Base-by-base conservation (phyloP, 2,113 vertebrate genomes). In the Pomatostomus ruficeps region DNA sequence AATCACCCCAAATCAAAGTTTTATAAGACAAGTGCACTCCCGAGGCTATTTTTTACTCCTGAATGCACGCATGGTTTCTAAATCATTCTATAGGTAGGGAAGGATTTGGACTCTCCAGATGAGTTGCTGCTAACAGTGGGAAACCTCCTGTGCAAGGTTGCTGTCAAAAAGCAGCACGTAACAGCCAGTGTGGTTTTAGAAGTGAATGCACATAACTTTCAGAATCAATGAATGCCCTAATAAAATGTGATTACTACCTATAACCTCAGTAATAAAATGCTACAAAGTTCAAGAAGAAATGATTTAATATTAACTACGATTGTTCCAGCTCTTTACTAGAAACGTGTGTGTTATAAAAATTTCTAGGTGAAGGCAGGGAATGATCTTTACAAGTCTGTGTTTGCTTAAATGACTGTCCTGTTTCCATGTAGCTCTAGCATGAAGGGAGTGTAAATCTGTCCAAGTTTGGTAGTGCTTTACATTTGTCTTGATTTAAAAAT, bases 241-340 rank as follows among this genome's bases (percentile, higher is more conserved):
- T 95, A 85, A 96, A 97, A 85, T 68, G 31, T 55, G 89, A 96
- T 66, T 95, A 61, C 81, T 88, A 73, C 86, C 93, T 96, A 83
- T 93, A 94, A 59, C 20, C 31, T 92, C 57, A 75, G 76, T 84
- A 89, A 97, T 97, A 97, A 97, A 97, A 93, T 72, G 97, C 89
- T 96, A 97, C 93, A 97, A 97, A 97, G 96, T 96, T 96, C 96
- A 97, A 90, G 95, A 96, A 95, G 95, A 91, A 96, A 83, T 57
- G 72, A 96, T 95, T 97, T 97, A 95, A 87, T 92, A 88, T 96
- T 96, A 97, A 71, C 96, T 97, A 80, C 62, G 90, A 95, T 96
- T 97, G 96, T 97, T 95, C 95, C 93, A 94, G 88, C 52, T 73
- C 66, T 89, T 77, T 79, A 93, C 88, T 78, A 83, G 95, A 90